Conservation (phyloP, 2,113 vertebrate genomes). For the Emydura subglobosa region DNA sequence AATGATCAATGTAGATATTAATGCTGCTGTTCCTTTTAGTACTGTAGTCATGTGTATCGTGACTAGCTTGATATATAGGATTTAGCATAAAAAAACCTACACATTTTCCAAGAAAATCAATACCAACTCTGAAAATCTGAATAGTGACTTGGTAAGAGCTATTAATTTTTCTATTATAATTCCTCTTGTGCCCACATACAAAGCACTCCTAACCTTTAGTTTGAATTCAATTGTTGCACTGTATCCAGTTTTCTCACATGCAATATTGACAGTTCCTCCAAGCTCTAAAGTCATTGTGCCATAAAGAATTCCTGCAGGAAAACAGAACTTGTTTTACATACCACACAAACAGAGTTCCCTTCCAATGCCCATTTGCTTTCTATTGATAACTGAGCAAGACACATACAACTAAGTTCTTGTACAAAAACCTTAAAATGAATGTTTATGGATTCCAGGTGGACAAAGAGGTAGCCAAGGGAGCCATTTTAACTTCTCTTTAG, state of each 20-base stretch:
- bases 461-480: neutral
- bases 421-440: neutral
- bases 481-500: neutral
- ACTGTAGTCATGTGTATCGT: neutral
- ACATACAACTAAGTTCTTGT: neutral
- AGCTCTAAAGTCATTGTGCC: constrained; percentile 98
- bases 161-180: neutral
- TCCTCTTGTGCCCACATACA: neutral
- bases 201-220: constrained; percentile 87
- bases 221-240: constrained; percentile 97
- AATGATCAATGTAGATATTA: neutral
- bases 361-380: neutral
- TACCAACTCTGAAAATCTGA: neutral
- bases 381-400: neutral
- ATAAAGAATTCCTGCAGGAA: constrained; percentile 91
- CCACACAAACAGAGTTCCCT: neutral
- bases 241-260: constrained; percentile 97
- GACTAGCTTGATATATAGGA: neutral
- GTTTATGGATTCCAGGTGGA: neutral
- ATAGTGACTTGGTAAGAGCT: neutral
- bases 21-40: neutral
- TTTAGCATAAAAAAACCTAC: neutral
- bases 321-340: neutral
- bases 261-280: constrained; percentile 91
- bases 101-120: neutral